Percentiles rank a stretch among this genome's conserved stretches.
Evolutionary conservation across 2,888 invertebrate genomes (phyloP).

Genomic region (Yponomeuta cagnagella): DNA sequence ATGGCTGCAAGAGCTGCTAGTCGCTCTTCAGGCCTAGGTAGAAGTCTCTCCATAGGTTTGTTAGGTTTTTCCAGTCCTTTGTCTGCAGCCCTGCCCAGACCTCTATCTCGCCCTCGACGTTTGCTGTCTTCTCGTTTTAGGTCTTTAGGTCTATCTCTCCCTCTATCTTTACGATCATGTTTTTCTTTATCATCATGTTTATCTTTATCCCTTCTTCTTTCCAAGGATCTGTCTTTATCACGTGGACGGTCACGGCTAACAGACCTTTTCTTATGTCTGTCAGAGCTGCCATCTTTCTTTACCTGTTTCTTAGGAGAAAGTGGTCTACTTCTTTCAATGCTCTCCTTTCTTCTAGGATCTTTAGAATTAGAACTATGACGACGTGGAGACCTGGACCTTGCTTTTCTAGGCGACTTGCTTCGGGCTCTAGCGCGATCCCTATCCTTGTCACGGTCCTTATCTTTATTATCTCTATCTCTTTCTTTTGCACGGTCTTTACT

Average conservation of each 20-base stretch:
- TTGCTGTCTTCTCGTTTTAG: conserved; percentile 70
- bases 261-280: conserved; percentile 60
- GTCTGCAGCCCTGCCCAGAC: conserved; percentile 62
- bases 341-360: conserved; percentile 62
- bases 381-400: conserved; percentile 63
- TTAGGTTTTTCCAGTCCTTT: conserved; percentile 79
- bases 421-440: conserved; percentile 68
- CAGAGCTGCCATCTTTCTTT: conserved; percentile 56
- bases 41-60: conserved; percentile 76
- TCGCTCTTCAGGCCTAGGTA: conserved; percentile 79
- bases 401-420: conserved; percentile 66
- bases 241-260: conserved; percentile 69
- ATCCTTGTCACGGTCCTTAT: conserved; percentile 68
- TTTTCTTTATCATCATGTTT: conserved; percentile 76
- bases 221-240: conserved; percentile 68
- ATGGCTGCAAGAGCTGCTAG: conserved; percentile 76
- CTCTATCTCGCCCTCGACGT: conserved; percentile 65
- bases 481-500: conserved; percentile 70
- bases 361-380: conserved; percentile 55
- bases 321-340: conserved; percentile 66
- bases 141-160: conserved; percentile 78
- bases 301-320: conserved; percentile 67
- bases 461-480: conserved; percentile 58
- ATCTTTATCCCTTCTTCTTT: conserved; percentile 69
- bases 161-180: conserved; percentile 82